Evolutionary conservation across 2,888 invertebrate species (phyloP).

Genomic region (Drosophila stalkeri): DNA sequence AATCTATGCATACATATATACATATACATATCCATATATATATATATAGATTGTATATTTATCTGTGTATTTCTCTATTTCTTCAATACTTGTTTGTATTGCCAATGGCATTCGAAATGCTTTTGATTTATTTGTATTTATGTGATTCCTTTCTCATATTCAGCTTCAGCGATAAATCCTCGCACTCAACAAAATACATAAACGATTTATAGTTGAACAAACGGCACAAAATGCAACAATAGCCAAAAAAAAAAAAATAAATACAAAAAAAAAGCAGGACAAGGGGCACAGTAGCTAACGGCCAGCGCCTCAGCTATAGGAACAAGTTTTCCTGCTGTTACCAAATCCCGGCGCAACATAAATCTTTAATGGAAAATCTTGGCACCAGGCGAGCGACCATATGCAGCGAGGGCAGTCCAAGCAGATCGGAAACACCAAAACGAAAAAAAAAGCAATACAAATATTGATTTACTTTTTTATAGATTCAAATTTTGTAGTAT

Average conservation of each 20-base stretch:
- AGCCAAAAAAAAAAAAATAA: constrained; percentile 39
- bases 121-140: constrained; percentile 79
- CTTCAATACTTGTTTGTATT: constrained; percentile 58
- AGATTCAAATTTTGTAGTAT: background rate
- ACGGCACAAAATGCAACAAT: constrained; percentile 42
- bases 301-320: constrained; percentile 18
- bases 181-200: constrained; percentile 81
- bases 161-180: constrained; percentile 74
- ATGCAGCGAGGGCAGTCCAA: constrained; percentile 35
- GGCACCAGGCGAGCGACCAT: constrained; percentile 31
- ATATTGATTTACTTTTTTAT: constrained; percentile 9
- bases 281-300: constrained; percentile 13
- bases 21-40: constrained; percentile 7
- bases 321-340: constrained; percentile 59
- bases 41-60: constrained; percentile 5
- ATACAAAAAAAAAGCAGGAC: constrained; percentile 17
- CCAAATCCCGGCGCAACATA: constrained; percentile 67
- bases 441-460: background rate
- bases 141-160: constrained; percentile 75
- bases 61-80: constrained; percentile 59
- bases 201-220: constrained; percentile 80
- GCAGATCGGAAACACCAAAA: background rate
- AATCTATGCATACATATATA: constrained; percentile 5
- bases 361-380: constrained; percentile 64
- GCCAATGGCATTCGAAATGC: constrained; percentile 69